Percentiles rank a stretch among this genome's conserved stretches.
phyloP scores from a whole-genome alignment of 2,888 invertebrate genomes.

The Lithophane socia region DNA sequence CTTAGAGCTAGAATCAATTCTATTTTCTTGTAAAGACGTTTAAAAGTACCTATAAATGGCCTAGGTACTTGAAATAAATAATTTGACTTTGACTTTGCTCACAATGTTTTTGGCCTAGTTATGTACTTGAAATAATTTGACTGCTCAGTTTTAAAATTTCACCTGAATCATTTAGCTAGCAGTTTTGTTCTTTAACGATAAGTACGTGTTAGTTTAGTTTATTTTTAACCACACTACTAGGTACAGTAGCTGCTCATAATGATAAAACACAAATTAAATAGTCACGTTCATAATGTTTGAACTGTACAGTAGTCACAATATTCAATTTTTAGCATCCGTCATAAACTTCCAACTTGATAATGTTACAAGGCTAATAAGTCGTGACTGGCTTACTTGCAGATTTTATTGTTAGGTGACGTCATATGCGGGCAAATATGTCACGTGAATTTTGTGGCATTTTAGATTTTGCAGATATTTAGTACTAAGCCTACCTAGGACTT shows the following conservation, averaged over 20 bases:
- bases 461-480: not conserved
- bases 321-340: constrained; percentile 17
- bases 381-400: constrained; percentile 45
- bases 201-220: not conserved
- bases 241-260: not conserved
- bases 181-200: not conserved
- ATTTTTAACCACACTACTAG: not conserved
- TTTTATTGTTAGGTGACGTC: constrained; percentile 35
- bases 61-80: no score
- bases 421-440: constrained; percentile 7
- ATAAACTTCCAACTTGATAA: constrained; percentile 31
- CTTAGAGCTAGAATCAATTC: not conserved
- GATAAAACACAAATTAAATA: constrained; percentile 18
- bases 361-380: constrained; percentile 49
- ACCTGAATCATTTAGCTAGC: not conserved
- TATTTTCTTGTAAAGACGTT: not conserved
- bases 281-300: constrained; percentile 19
- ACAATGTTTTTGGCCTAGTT: no score
- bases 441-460: constrained; percentile 2
- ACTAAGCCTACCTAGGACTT: no score
- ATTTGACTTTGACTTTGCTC: not conserved
- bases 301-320: not conserved
- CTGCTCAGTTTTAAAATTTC: not conserved
- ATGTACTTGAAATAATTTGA: no score
- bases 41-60: not conserved